Evolutionary conservation across 2,888 invertebrate genomes (phyloP).

Genomic region (Danaus chrysippus): DNA sequence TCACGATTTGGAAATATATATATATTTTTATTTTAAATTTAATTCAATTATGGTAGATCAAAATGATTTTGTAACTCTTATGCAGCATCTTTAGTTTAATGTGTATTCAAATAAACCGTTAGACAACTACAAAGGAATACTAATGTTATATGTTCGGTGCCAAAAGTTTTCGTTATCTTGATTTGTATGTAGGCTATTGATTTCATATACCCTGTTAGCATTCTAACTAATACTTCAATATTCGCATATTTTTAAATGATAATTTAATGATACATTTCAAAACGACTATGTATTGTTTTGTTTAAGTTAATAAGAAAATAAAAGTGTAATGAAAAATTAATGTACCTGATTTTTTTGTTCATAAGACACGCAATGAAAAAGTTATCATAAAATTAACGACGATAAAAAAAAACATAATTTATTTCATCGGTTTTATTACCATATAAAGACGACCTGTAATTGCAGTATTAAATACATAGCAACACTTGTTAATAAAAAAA

Average conservation of each 20-base stretch:
- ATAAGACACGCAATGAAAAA: not conserved
- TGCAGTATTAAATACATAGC: too few relatives aligned
- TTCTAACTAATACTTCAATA: too few relatives aligned
- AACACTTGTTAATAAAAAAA: not conserved
- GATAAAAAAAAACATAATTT: not conserved
- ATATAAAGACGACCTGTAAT: not conserved
- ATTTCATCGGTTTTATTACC: conserved; percentile 1
- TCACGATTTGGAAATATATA: conserved; percentile 55
- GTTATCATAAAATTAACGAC: not conserved
- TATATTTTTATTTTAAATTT: not conserved
- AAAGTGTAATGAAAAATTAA: too few relatives aligned
- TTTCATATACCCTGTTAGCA: not conserved
- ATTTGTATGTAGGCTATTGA: conserved; percentile 1
- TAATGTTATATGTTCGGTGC: not conserved
- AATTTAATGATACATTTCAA: too few relatives aligned
- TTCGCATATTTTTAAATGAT: too few relatives aligned
- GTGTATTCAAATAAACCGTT: too few relatives aligned
- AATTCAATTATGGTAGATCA: too few relatives aligned
- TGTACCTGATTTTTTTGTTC: not conserved
- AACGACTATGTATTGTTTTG: too few relatives aligned
- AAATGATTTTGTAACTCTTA: too few relatives aligned
- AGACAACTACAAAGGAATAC: not conserved
- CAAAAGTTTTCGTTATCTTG: not conserved
- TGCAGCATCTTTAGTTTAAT: too few relatives aligned
- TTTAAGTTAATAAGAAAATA: too few relatives aligned